phyloP scores from a whole-genome alignment of 2,888 invertebrate species.

The Sylvicola cinctus region DNA sequence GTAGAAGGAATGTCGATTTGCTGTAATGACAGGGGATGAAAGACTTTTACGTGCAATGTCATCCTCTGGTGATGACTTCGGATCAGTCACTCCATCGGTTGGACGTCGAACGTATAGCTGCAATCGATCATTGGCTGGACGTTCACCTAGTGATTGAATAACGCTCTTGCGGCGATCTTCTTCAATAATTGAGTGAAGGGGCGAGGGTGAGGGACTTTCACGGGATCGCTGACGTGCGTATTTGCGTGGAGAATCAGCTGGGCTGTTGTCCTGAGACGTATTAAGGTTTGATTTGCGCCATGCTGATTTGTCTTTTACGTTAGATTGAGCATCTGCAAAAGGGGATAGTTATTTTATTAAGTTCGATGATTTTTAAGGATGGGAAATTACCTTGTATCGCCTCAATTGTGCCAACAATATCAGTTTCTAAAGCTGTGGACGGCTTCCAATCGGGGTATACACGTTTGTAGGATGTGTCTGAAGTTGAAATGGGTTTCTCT shows the following conservation, averaged over 20 bases:
- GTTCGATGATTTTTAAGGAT: background rate
- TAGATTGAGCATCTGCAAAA: slow-evolving; percentile 5
- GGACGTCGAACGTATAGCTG: slow-evolving; percentile 37
- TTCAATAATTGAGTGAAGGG: slow-evolving; percentile 36
- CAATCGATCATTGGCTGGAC: slow-evolving; percentile 30
- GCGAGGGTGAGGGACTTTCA: slow-evolving; percentile 23
- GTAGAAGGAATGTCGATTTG: slow-evolving; percentile 6
- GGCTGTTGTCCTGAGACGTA: slow-evolving; percentile 23
- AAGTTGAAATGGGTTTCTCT: slow-evolving; percentile 26
- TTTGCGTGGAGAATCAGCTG: slow-evolving; percentile 38
- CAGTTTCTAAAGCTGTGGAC: slow-evolving; percentile 53
- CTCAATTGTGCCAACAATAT: slow-evolving; percentile 68
- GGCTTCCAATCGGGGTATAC: slow-evolving; percentile 66
- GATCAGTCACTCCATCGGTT: slow-evolving; percentile 12
- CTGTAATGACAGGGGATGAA: background rate
- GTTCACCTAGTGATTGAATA: slow-evolving; percentile 32
- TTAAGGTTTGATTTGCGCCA: slow-evolving; percentile 53
- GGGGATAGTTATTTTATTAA: slow-evolving; percentile 9
- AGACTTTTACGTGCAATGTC: background rate
- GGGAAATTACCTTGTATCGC: slow-evolving; percentile 54
- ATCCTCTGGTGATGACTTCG: slow-evolving; percentile 7
- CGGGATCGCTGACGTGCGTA: slow-evolving; percentile 34
- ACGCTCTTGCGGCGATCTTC: slow-evolving; percentile 37
- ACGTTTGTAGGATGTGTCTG: slow-evolving; percentile 30
- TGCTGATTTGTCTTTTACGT: slow-evolving; percentile 40